A percentile compares a stretch with the other conserved stretches of the same genome.
Evolutionary conservation across 2,888 invertebrate species (phyloP).

Genomic region (Dioctria rufipes): DNA sequence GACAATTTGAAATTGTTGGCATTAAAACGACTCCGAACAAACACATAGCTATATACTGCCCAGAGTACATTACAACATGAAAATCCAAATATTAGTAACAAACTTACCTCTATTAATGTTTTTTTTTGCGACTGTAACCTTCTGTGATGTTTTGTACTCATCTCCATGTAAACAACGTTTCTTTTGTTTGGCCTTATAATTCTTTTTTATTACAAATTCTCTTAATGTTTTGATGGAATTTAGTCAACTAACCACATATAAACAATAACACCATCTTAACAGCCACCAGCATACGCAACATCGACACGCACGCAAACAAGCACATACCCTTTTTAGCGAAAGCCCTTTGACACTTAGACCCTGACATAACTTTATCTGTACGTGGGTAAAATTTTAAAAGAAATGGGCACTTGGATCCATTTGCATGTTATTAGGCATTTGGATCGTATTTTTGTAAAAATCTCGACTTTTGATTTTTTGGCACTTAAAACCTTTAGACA

Average conservation of each 20-base stretch:
- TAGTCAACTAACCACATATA: not conserved
- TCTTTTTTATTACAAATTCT: slow-evolving; percentile 48
- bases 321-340: slow-evolving; percentile 34
- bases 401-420: slow-evolving; percentile 10
- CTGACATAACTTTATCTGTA: not conserved
- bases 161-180: slow-evolving; percentile 52
- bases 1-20: slow-evolving; percentile 14
- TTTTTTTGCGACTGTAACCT: slow-evolving; percentile 51
- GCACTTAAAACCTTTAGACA: slow-evolving; percentile 28
- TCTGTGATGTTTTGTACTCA: slow-evolving; percentile 45
- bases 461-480: slow-evolving; percentile 44
- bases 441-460: slow-evolving; percentile 26
- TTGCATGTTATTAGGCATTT: slow-evolving; percentile 13
- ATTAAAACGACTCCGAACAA: slow-evolving; percentile 26
- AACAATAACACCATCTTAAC: too few species aligned
- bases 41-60: not conserved
- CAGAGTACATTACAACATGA: slow-evolving; percentile 31
- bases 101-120: slow-evolving; percentile 43
- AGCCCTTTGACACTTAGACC: slow-evolving; percentile 36
- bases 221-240: slow-evolving; percentile 21
- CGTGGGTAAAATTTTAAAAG: not conserved
- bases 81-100: slow-evolving; percentile 19
- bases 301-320: slow-evolving; percentile 4
- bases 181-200: slow-evolving; percentile 49
- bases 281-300: not conserved